phyloP scores from a whole-genome alignment of 2,888 invertebrate genomes.

The Orthosia gracilis region DNA sequence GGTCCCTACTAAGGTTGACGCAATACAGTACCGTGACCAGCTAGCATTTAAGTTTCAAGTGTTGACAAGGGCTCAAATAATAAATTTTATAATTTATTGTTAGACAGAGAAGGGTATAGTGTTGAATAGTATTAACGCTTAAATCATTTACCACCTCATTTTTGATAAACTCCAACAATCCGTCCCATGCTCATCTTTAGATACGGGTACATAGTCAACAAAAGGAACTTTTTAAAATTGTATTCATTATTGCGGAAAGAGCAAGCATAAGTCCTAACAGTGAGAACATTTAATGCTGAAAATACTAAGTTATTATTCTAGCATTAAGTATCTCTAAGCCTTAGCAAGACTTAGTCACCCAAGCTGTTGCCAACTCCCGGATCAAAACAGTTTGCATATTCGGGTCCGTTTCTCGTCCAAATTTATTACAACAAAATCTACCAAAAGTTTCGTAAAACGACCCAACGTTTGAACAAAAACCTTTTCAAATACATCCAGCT shows the following conservation, averaged over 20 bases:
- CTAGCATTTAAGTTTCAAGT: no score
- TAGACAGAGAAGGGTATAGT: no score
- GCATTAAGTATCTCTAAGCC: conserved; percentile 21
- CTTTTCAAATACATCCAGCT: conserved; percentile 39
- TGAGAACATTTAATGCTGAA: neutral
- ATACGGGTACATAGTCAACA: no score
- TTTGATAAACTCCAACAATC: no score
- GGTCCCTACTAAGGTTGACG: no score
- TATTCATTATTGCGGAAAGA: neutral
- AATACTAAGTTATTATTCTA: conserved; percentile 21
- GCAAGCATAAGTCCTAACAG: neutral
- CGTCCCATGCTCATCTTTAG: no score
- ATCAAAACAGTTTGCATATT: conserved; percentile 42
- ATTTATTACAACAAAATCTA: conserved; percentile 43
- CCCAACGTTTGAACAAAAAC: conserved; percentile 26
- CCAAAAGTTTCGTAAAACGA: conserved; percentile 26
- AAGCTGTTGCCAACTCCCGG: conserved; percentile 43
- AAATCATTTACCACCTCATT: no score
- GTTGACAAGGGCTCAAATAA: no score
- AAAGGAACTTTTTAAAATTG: no score
- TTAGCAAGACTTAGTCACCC: conserved; percentile 3
- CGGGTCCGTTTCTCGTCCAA: conserved; percentile 6
- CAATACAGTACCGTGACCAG: no score
- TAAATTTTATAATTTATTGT: no score
- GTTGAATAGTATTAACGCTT: no score